Conservation (phyloP, 2,797 vertebrate genomes). For the Aldrovandia affinis region DNA sequence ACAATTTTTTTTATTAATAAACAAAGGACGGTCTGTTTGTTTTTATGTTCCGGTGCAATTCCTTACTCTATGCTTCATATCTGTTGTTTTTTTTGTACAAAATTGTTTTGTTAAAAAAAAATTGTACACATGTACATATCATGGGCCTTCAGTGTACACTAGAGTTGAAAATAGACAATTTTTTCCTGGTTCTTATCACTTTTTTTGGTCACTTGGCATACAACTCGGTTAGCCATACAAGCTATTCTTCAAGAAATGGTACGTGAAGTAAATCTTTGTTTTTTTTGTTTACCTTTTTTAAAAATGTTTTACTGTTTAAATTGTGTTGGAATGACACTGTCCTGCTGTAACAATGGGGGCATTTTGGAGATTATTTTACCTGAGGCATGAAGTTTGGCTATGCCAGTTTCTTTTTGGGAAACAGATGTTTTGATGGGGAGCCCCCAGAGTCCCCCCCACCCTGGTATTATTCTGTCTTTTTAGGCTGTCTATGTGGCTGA, state of each 20-base stretch:
- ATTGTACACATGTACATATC: constrained; percentile 6
- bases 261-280: background rate
- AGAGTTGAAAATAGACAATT: background rate
- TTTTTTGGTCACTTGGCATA: background rate
- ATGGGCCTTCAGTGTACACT: background rate
- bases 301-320: background rate
- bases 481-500: background rate
- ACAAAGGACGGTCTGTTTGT: background rate
- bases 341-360: background rate
- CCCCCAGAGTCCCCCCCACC: background rate
- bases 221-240: background rate
- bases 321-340: background rate
- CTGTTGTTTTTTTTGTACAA: background rate
- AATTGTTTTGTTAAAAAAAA: background rate
- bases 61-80: background rate
- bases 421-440: background rate
- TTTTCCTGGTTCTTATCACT: background rate
- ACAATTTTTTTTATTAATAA: background rate
- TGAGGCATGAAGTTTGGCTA: too few relatives aligned
- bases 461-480: background rate
- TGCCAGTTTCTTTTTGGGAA: background rate
- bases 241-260: background rate
- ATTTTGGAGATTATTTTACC: too few relatives aligned
- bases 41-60: background rate
- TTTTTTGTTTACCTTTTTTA: background rate